Evolutionary conservation across 2,113 vertebrate species (phyloP), one percentile per base, ranked within the genome.

Genomic region (Noturus placidus): DNA sequence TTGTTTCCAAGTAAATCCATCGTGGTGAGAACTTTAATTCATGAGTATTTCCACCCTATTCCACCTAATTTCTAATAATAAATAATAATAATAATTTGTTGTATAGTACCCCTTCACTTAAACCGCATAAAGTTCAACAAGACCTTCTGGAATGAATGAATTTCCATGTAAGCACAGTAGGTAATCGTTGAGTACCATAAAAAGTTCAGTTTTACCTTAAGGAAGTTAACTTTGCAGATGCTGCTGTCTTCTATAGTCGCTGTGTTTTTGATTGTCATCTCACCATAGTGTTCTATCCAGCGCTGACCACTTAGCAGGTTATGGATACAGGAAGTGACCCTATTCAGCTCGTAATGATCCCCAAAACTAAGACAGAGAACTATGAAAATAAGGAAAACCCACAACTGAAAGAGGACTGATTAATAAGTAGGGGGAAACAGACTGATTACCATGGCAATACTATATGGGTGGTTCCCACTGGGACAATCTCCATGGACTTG

Each of bases 271-370:
- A 99, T 97, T 82, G 96, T 93, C 87, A 99, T 98, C 93, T 99
- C 98, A 50, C 98, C 98, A 0, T 99, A 99, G 93, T 99, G 98
- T 90, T 99, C 98, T 2, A 99, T 98, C 98, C 98, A 99, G 87
- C 97, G 96, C 93, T 99, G 97, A 1, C 98, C 98, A n/a, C 97
- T 99, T 89, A 99, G 92, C 86, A 99, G 98, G 93, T 99, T 99
- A 93, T 99, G 98, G 91, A 99, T 97, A 90, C 98, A 99, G 63
- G 98, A 99, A 0, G 98, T 99, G 90, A 99, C 98, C 90, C 99
- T 98, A 94, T 97, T 99, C 97, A 98, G 98, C 65, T 97, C 96
- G 89, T 97, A 99, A 93, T 99, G 97, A 87, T 99, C 98, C 81
- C 96, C 96, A 88, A 94, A 97, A 89, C 96, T 96, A 84, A 50